Base-by-base conservation (phyloP, 2,888 invertebrate species). In the Leucophenga maculata region DNA sequence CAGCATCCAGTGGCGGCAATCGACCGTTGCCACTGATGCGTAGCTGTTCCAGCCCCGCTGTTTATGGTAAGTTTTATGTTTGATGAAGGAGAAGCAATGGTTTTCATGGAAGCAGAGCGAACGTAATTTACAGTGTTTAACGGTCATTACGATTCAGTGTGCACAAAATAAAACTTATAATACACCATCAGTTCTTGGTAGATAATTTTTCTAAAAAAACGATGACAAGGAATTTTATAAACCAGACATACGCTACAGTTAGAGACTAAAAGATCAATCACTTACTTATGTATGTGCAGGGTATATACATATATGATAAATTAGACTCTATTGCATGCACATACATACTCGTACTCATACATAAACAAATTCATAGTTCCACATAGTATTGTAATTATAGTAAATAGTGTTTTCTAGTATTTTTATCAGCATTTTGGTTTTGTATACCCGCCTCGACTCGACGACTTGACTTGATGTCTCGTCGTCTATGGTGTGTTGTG, bases 21-120 rank as follows among this genome's bases (percentile, higher is more conserved):
- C 83, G 89, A 65, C 78, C 87, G 62, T 84, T 89, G 70, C 84
- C 88, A 68, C 86, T 90, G 74, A 86, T 88, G 85, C 89, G 89
- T 82, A 90, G 89, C 85, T 89, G 90, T 74, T 90, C 91, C 77
- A 90, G 90, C 86, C 90, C 91, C 74, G 89, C 90, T 75, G 87
- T 89, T 72, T 86, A 89, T 75, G 89, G 89, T 89, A 74, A 86
- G 87, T 85, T 26, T 18, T n/a, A n/a, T 11, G n/a, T 8, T 46
- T 14, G n/a, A 20, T 26, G 57, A 26, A 26, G 4, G 4, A 26
- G 2, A 26, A 50, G 50, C 16, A 59, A 13, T 32, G 11, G 8
- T 60, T 39, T 16, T 20, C 11, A 20, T 22, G 64, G 26, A 32
- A 13, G 16, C 18, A 26, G 54, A 20, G n/a, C n/a, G n/a, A n/a